These are phyloP conservation scores for Prunella himalayana DNA, from an alignment of 2,113 vertebrate genomes.

Conservation along the genomic window DNA sequence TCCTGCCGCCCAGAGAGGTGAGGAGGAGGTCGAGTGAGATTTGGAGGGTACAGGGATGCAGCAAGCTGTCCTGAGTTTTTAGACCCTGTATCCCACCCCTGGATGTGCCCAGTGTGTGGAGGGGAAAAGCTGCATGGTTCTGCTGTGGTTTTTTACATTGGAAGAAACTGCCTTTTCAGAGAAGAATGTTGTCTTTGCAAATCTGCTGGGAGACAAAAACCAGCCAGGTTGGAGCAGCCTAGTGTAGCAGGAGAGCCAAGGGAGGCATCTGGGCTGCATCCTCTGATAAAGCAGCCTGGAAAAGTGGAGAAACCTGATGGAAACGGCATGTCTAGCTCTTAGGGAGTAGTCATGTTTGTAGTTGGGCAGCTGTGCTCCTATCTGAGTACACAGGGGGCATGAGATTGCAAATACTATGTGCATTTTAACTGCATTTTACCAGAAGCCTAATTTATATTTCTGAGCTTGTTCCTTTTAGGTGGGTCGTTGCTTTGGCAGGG, in stretches of 20 bases:
- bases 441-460: background rate
- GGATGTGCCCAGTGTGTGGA: background rate
- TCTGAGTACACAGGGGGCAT: background rate
- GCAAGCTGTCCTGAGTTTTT: background rate
- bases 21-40: background rate
- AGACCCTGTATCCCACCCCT: background rate
- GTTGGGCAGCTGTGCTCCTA: background rate
- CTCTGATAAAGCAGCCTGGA: background rate
- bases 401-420: background rate
- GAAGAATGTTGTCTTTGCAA: background rate
- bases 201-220: background rate
- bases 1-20: conserved; percentile 42
- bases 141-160: background rate
- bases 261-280: background rate
- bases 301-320: background rate
- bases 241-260: background rate
- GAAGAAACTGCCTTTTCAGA: background rate
- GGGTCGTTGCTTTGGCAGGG: background rate
- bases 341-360: background rate
- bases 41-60: background rate
- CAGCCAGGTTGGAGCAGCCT: background rate
- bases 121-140: background rate
- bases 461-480: background rate
- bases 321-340: background rate
- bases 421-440: background rate